phyloP scores from a whole-genome alignment of 1,140 invertebrate genomes.

The Saxidomus purpurata region DNA sequence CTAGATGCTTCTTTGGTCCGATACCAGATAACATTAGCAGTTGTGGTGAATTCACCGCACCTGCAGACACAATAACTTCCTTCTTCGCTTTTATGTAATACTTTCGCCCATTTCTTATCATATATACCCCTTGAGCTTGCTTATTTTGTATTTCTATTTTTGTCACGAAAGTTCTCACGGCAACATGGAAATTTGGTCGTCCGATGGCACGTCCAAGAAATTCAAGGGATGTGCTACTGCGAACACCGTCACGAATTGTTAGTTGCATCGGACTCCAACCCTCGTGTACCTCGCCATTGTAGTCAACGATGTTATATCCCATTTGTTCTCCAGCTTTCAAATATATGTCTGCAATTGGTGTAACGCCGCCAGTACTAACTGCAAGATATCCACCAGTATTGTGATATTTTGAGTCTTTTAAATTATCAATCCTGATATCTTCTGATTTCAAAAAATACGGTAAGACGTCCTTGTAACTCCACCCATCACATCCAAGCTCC shows the following conservation, averaged over 20 bases:
- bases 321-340: constrained; percentile 47
- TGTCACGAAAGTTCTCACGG: constrained; percentile 5
- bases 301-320: constrained; percentile 42
- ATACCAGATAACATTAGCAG: constrained; percentile 96
- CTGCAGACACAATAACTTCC: constrained; percentile 88
- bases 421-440: constrained; percentile 26
- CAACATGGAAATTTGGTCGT: constrained; percentile 43
- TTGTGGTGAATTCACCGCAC: constrained; percentile 94
- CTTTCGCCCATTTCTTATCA: constrained; percentile 24
- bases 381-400: background rate
- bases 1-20: constrained; percentile 88
- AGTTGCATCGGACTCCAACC: constrained; percentile 70
- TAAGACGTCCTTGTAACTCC: constrained; percentile 94
- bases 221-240: constrained; percentile 76
- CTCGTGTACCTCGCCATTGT: constrained; percentile 27
- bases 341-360: constrained; percentile 40
- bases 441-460: constrained; percentile 89
- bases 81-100: constrained; percentile 32
- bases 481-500: constrained; percentile 94
- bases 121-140: constrained; percentile 26
- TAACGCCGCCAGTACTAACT: constrained; percentile 1
- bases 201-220: constrained; percentile 73
- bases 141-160: constrained; percentile 21
- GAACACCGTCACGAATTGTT: constrained; percentile 71
- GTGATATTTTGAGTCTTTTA: constrained; percentile 38